Base-by-base conservation (phyloP, 2,113 vertebrate genomes). In the Delphinus delphis region DNA sequence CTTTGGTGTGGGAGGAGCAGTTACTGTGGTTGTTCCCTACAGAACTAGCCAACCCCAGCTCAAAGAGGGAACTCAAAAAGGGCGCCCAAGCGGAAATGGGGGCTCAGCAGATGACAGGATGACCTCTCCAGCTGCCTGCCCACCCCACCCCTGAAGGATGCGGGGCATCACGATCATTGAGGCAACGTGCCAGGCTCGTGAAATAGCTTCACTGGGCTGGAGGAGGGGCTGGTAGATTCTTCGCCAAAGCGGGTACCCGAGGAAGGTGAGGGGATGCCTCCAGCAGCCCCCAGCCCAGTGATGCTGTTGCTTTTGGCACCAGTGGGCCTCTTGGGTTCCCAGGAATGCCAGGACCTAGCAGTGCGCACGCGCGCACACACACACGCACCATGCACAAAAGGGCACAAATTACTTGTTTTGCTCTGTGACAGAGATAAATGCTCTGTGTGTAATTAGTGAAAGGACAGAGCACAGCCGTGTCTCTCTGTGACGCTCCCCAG, bases 121-220 rank as follows among this genome's bases (percentile, higher is more conserved):
- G 21, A 28, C 11, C 55, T 58, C 67, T 65, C 36, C 14, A 38
- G 73, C 14, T 3, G 28, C 77, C 53, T 1, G 11, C 38, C 36
- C 21, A 1, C 25, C 17, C 2, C 12, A 15, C 2, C 33, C 23
- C 0, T 0, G 5, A 58, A 44, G 73, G 36, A 38, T 10, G 13
- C 23, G 17, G 3, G 41, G 41, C 20, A 0, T 50, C 23, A 0
- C 31, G 21, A 13, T 38, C 31, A 10, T n/a, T 17, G 1, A 47
- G 36, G 28, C 41, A 38, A 62, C 20, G 8, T 0, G 11, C 26
- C 21, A 84, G 63, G 55, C 33, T 86, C 80, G 1, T 47, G 28
- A 63, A 36, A 1, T 21, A 38, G 53, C 47, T 15, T 94, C 41
- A 5, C 6, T 53, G 53, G 55, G 21, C 33, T 38, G 0, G 4